phyloP scores from a whole-genome alignment of 2,888 invertebrate genomes.

The Zhuqinia jingwanae region DNA sequence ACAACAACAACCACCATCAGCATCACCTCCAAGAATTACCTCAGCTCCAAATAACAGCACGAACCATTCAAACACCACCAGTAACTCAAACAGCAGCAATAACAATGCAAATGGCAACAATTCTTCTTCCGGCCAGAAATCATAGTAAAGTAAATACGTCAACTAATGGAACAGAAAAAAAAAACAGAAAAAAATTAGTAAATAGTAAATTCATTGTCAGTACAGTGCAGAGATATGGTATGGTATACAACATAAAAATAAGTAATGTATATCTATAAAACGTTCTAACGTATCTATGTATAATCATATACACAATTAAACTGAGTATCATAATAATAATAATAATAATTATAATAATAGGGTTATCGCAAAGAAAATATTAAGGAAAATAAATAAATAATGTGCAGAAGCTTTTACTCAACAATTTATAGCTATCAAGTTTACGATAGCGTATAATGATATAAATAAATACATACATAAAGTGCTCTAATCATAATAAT shows the following conservation, averaged over 20 bases:
- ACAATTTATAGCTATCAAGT: conserved; percentile 21
- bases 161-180: conserved; percentile 4
- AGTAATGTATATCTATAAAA: neutral
- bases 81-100: conserved; percentile 64
- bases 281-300: neutral
- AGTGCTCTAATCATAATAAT: neutral
- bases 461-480: too few relatives aligned
- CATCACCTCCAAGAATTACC: conserved; percentile 76
- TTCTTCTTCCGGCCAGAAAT: conserved; percentile 78
- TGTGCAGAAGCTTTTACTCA: conserved; percentile 14
- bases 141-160: conserved; percentile 70
- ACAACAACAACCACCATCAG: conserved; percentile 71
- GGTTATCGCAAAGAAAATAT: neutral
- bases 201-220: conserved; percentile 7
- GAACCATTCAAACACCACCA: conserved; percentile 68
- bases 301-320: conserved; percentile 41
- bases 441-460: too few relatives aligned
- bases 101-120: conserved; percentile 76
- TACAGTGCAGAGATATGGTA: neutral
- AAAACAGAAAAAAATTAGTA: conserved; percentile 50
- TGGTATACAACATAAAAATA: neutral
- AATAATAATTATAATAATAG: too few relatives aligned
- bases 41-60: conserved; percentile 76
- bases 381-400: neutral
- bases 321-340: conserved; percentile 32